Conservation (phyloP, 2,888 invertebrate genomes). For the Ptychoptera contaminata region DNA sequence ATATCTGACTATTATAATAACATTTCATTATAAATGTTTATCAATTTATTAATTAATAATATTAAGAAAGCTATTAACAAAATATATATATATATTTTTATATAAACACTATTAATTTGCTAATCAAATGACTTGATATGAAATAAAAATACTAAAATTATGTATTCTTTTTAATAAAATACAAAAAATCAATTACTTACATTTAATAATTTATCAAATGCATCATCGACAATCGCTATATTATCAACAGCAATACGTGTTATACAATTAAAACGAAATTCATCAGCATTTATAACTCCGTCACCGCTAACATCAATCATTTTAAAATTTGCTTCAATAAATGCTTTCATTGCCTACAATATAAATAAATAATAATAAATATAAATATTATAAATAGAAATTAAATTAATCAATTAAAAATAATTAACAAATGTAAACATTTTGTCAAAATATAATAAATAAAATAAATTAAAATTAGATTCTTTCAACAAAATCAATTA, state of each 20-base stretch:
- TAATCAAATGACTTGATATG: no score
- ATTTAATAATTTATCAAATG: slow-evolving; percentile 56
- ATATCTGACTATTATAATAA: no score
- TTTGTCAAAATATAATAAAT: no score
- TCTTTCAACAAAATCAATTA: no score
- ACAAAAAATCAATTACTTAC: slow-evolving; percentile 35
- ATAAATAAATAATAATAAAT: slow-evolving; percentile 2
- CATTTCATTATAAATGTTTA: no score
- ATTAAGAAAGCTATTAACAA: no score
- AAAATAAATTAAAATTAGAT: no score
- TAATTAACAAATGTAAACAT: background rate
- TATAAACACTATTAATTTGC: no score
- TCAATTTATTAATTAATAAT: no score
- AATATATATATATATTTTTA: no score
- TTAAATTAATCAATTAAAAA: background rate
- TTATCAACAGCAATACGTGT: slow-evolving; percentile 65
- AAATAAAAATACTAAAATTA: background rate
- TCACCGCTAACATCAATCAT: slow-evolving; percentile 68
- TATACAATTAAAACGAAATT: slow-evolving; percentile 70
- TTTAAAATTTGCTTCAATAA: slow-evolving; percentile 70
- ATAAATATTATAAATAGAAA: background rate
- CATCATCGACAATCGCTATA: slow-evolving; percentile 58
- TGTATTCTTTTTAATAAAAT: background rate
- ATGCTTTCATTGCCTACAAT: slow-evolving; percentile 57
- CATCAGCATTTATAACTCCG: slow-evolving; percentile 61